Base-by-base conservation (phyloP, 2,113 vertebrate genomes). In the Symphodus melops region DNA sequence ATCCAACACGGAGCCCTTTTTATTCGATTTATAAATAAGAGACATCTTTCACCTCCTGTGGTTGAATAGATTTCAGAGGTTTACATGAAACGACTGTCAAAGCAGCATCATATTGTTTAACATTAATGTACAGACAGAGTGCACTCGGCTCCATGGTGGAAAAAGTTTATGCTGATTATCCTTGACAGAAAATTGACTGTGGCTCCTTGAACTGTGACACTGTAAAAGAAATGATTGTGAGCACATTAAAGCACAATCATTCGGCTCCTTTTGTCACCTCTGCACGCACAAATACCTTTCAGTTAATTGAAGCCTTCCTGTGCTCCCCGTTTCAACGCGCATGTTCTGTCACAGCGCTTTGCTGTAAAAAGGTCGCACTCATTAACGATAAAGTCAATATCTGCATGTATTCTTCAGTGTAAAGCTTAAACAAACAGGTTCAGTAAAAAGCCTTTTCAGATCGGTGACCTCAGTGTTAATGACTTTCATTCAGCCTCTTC, bases 401-500 rank as follows among this genome's bases (percentile, higher is more conserved):
- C 28, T 41, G 39, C 8, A 2, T 41, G 10, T 41, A 41, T 41
- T 41, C 39, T 41, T 41, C 11, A 19, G 17, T 17, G 4, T 48
- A 48, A 48, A 48, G 14, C 16, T 19, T 7, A 7, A 33, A 33
- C 28, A 48, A 19, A 17, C 16, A 48, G 6, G 8, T 20, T n/a
- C 0, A 19, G 21, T 39, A 41, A 61, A 25, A 23, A 5, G 2
- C 3, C 2, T 8, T 36, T 59, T 63, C 14, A 62, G 54, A 72
- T 13, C 23, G n/a, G 66, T 48, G 12, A 37, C 39, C 36, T 57
- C 23, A 17, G 9, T 51, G 7, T 70, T 48, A 78, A 46, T 33
- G n/a, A 46, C 28, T 75, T 41, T 19, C n/a, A 62, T 65, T 55
- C 76, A 99, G 98, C 98, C 98, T 76, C 95, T 99, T 68, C 86